These are phyloP conservation scores for Cercocebus atys DNA, from an alignment of 2,113 vertebrate species.

Conservation along the genomic window DNA sequence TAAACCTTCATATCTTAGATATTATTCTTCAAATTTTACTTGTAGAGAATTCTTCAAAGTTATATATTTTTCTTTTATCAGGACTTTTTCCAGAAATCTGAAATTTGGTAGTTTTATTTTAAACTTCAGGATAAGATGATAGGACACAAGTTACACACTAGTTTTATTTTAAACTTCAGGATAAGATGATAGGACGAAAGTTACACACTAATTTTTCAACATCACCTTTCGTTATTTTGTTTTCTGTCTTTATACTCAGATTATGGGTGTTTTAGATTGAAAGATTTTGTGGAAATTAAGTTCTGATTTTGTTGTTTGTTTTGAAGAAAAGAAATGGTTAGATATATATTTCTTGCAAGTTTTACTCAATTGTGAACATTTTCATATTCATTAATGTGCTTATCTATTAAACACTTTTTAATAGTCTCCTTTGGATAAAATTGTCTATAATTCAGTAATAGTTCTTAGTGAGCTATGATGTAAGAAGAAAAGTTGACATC, in stretches of 20 bases:
- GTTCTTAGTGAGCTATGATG: slow-evolving; percentile 28
- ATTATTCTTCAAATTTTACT: slow-evolving; percentile 35
- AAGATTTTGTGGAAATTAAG: slow-evolving; percentile 32
- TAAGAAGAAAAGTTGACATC: slow-evolving; percentile 43
- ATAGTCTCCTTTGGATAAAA: slow-evolving; percentile 43
- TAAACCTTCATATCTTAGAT: slow-evolving; percentile 4
- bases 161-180: slow-evolving; percentile 22
- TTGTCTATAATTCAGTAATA: slow-evolving; percentile 23
- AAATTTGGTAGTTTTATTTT: slow-evolving; percentile 43
- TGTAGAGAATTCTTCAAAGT: slow-evolving; percentile 2
- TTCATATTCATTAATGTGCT: slow-evolving; percentile 12
- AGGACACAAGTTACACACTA: not conserved
- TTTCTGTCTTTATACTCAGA: not conserved
- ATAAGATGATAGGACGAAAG: not conserved
- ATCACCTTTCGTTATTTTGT: not conserved
- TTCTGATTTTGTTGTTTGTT: slow-evolving; percentile 39
- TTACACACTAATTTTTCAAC: not conserved
- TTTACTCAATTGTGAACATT: slow-evolving; percentile 42
- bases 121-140: slow-evolving; percentile 8
- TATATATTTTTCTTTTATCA: slow-evolving; percentile 19
- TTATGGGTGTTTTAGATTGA: not conserved
- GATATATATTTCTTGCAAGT: slow-evolving; percentile 20
- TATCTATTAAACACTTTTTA: slow-evolving; percentile 43
- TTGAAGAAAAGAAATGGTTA: not conserved
- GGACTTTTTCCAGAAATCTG: not conserved